Evolutionary conservation across 1,140 invertebrate species (phyloP), one percentile per base, ranked within the genome.

Genomic region (Hylaeus volcanicus): DNA sequence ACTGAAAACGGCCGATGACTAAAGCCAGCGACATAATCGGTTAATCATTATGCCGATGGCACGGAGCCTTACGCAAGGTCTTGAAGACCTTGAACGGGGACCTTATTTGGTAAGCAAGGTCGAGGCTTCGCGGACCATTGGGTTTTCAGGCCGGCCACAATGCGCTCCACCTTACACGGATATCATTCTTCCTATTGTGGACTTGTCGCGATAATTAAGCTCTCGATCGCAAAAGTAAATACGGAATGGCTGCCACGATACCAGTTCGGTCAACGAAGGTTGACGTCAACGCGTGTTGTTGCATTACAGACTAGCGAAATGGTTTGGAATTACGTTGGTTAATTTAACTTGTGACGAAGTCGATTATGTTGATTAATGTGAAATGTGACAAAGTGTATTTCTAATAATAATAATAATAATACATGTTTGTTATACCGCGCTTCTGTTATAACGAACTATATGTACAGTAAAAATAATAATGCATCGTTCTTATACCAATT

Each of bases 71-170:
- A 77, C 76, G 74, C 68, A 78, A 84, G 72, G 74, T 77, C 72
- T 68, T n/a, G 75, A 66, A 83, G 85, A 69, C 86, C 85, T 87
- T 87, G 86, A 79, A 72, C 82, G 55, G 74, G 26, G 72, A 79
- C 82, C 82, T 82, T 87, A 87, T 87, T 84, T 82, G 85, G 85
- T 82, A 55, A 80, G 83, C 85, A 87, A 87, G 86, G 85, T 87
- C 85, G 85, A 80, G 69, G 76, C 75, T 64, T 79, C 65, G 68
- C 64, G 55, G 75, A 79, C 86, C 75, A 86, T 86, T 86, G 78
- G 85, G 85, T 87, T 81, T 86, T 79, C 74, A 73, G 86, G 63
- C 75, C 75, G 68, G 26, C 37, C 79, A 78, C 74, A 73, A 77
- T 74, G 51, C 55, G n/a, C 64, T 60, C 41, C 77, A 48, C 53